Evolutionary conservation across 2,113 vertebrate species (phyloP).

Genomic region (Micromys minutus): DNA sequence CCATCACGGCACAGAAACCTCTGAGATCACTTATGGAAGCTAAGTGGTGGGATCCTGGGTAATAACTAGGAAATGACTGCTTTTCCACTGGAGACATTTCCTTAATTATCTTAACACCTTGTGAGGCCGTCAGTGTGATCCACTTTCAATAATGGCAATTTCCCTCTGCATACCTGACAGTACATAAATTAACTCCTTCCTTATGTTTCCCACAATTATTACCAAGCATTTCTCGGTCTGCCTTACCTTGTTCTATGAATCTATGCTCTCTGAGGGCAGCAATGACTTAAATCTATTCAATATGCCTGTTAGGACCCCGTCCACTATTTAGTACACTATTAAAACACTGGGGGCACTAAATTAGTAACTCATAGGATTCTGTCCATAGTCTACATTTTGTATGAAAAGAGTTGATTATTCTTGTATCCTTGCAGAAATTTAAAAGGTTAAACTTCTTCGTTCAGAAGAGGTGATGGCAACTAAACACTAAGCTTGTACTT

Average conservation of each 20-base stretch:
- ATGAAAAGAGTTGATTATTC: constrained; percentile 18
- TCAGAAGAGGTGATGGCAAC: neutral
- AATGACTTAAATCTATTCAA: constrained; percentile 23
- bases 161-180: constrained; percentile 81
- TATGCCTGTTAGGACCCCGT: neutral
- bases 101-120: constrained; percentile 80
- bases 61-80: constrained; percentile 78
- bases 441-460: constrained; percentile 10
- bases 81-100: constrained; percentile 78
- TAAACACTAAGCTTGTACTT: neutral
- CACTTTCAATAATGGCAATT: constrained; percentile 73
- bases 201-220: constrained; percentile 64
- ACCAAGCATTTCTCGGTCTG: constrained; percentile 23
- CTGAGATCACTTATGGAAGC: constrained; percentile 60
- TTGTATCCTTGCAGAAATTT: neutral
- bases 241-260: constrained; percentile 48
- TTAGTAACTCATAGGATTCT: neutral
- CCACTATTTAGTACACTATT: neutral
- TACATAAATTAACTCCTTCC: constrained; percentile 72
- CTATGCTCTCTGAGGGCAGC: constrained; percentile 49
- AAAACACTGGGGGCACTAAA: constrained; percentile 11
- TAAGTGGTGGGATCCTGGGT: constrained; percentile 41
- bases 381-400: neutral
- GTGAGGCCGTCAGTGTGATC: constrained; percentile 67
- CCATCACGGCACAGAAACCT: constrained; percentile 54